Conservation (phyloP, 2,888 invertebrate genomes). For the Meiosimyza decipiens region DNA sequence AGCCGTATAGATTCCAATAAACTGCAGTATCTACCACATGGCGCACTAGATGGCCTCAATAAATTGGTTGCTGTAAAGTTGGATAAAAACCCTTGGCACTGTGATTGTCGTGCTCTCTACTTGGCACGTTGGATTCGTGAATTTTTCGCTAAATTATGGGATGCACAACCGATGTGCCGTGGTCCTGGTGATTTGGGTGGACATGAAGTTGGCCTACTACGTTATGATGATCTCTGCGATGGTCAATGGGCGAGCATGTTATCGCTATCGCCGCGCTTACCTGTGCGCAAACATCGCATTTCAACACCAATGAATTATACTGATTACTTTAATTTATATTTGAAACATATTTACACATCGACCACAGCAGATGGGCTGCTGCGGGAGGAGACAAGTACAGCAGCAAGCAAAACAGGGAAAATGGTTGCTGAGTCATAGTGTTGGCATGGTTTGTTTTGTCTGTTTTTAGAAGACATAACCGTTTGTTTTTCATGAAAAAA, state of each 20-base stretch:
- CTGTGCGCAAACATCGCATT: constrained; percentile 64
- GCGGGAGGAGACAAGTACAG: background rate
- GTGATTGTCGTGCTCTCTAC: constrained; percentile 74
- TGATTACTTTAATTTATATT: constrained; percentile 64
- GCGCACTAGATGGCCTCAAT: constrained; percentile 70
- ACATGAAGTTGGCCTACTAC: constrained; percentile 67
- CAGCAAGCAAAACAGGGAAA: background rate
- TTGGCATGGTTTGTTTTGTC: too few species aligned
- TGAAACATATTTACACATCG: constrained; percentile 62
- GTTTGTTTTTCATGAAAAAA: too few species aligned
- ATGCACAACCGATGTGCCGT: constrained; percentile 69
- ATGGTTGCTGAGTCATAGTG: constrained; percentile 2
- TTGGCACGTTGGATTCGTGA: constrained; percentile 72
- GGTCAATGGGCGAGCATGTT: constrained; percentile 80
- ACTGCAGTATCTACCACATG: constrained; percentile 72
- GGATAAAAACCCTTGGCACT: constrained; percentile 74
- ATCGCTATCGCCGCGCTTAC: constrained; percentile 64
- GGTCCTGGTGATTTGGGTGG: constrained; percentile 70
- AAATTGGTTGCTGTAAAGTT: constrained; percentile 72
- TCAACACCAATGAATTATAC: constrained; percentile 65
- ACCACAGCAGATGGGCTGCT: constrained; percentile 49
- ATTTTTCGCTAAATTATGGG: constrained; percentile 68
- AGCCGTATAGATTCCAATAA: constrained; percentile 73
- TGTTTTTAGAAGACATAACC: too few species aligned
- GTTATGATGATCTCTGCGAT: constrained; percentile 76